A percentile compares a stretch with the other conserved stretches of the same genome.
Conservation (phyloP, 2,113 vertebrate species). For the Myotis lucifugus region DNA sequence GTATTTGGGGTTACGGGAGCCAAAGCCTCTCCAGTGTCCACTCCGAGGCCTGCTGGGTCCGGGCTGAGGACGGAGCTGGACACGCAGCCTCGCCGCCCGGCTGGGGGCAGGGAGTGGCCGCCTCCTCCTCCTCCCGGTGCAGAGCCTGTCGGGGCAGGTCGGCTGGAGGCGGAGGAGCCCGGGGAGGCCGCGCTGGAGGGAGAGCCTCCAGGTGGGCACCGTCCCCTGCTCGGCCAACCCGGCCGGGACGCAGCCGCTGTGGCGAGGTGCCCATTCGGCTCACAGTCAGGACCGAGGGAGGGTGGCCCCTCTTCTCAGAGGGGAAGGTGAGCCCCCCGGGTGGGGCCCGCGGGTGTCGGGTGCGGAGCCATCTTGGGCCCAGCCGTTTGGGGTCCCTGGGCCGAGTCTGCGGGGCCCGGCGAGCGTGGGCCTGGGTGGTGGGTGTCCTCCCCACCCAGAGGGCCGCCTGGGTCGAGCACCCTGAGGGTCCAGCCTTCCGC, state of each 20-base stretch:
- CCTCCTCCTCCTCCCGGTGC: background rate
- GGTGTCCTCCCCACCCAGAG: background rate
- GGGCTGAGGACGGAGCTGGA: background rate
- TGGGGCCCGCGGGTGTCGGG: accelerated
- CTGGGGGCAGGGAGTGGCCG: slow-evolving; percentile 77
- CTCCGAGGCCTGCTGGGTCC: slow-evolving; percentile 34
- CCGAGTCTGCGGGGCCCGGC: background rate
- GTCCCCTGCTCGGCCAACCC: background rate
- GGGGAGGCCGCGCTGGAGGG: slow-evolving; percentile 60
- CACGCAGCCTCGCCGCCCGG: background rate
- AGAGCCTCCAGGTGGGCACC: background rate
- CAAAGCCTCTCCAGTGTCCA: slow-evolving; percentile 58
- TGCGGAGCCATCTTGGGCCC: slow-evolving; percentile 29
- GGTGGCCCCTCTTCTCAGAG: background rate
- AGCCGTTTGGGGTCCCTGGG: background rate
- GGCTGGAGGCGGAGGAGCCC: slow-evolving; percentile 66
- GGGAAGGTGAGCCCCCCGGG: background rate
- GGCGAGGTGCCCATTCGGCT: background rate
- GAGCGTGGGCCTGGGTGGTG: background rate
- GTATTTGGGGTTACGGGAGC: slow-evolving; percentile 34
- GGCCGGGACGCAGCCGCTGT: background rate
- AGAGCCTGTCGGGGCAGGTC: slow-evolving; percentile 72
- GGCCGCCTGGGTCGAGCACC: background rate
- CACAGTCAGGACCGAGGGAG: background rate
- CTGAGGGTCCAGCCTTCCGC: background rate